Evolutionary conservation across 2,888 invertebrate genomes (phyloP), one percentile per base, ranked within the genome.

Genomic region (Pteria penguin): DNA sequence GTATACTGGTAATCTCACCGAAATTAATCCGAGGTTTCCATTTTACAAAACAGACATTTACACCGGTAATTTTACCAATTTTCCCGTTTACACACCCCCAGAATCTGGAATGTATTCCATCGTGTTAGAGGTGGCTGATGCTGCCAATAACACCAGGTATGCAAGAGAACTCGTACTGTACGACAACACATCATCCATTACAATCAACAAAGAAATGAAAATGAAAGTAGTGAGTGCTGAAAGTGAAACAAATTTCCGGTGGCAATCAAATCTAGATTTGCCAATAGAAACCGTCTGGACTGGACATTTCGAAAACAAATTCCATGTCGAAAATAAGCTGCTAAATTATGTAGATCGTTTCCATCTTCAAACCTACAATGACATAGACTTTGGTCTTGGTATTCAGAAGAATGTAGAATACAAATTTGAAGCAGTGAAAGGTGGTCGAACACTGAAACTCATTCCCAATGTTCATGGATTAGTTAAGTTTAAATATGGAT

Each of bases 121-220:
- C 14, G 68, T 86, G 2, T 69, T 86, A 8, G 79, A 83, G 71
- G 80, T 79, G 0, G 69, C 78, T 11, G 86, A 86, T 68, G 69
- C 55, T 27, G 86, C 86, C 14, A 86, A 84, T 61, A 85, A 86
- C 63, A 79, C 83, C 14, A 72, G 62, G 52, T 83, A 78, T 69
- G 80, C 84, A 18, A 58, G 86, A 31, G 63, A 83, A 3, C 71
- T 86, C 3, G 72, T 75, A 3, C 67, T 86, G 54, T 86, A 79
- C 26, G 85, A 86, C 58, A 81, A 81, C 3, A 29, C n/a, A 3
- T 82, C 85, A 1, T 31, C 45, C 31, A 55, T 74, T 2, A 52
- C 74, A 5, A 65, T 11, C 18, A 65, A n/a, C 24, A 61, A 22
- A 1, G 68, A 68, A 4, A n/a, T 1, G 68, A 70, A 24, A 61